Conservation (phyloP, 2,888 invertebrate species). For the Fragum sueziense region DNA sequence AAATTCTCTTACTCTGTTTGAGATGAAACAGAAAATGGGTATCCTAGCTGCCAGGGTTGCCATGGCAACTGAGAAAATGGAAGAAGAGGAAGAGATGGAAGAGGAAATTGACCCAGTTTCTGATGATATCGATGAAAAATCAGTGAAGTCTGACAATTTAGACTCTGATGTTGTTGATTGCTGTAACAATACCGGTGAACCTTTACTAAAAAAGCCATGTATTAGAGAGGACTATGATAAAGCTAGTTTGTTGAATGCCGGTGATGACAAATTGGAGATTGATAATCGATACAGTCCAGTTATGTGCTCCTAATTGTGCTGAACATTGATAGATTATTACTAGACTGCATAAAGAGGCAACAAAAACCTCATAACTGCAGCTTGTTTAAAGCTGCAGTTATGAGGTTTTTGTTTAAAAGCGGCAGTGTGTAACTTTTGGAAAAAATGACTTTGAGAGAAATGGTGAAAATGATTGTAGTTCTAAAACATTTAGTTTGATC, state of each 20-base stretch:
- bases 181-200: slow-evolving; percentile 35
- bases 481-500: too few species aligned
- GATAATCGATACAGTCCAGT: slow-evolving; percentile 65
- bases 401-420: too few species aligned
- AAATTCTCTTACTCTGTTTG: slow-evolving; percentile 44
- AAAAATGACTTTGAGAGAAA: too few species aligned
- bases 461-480: too few species aligned
- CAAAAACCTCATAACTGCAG: too few species aligned
- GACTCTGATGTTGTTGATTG: slow-evolving; percentile 27
- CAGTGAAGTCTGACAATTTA: slow-evolving; percentile 37
- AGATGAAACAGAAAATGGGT: slow-evolving; percentile 44
- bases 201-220: slow-evolving; percentile 32
- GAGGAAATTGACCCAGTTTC: slow-evolving; percentile 58
- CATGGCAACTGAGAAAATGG: slow-evolving; percentile 28
- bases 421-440: too few species aligned
- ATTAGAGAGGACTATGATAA: slow-evolving; percentile 38
- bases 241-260: slow-evolving; percentile 26
- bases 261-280: slow-evolving; percentile 83
- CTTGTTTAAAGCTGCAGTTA: too few species aligned
- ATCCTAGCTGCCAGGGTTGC: slow-evolving; percentile 8
- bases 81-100: slow-evolving; percentile 43
- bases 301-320: slow-evolving; percentile 60
- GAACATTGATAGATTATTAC: too few species aligned
- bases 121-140: slow-evolving; percentile 45
- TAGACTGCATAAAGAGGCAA: too few species aligned